Evolutionary conservation across 2,797 vertebrate species (phyloP), one percentile per base, ranked within the genome.

Genomic region (Brachymystax lenok): DNA sequence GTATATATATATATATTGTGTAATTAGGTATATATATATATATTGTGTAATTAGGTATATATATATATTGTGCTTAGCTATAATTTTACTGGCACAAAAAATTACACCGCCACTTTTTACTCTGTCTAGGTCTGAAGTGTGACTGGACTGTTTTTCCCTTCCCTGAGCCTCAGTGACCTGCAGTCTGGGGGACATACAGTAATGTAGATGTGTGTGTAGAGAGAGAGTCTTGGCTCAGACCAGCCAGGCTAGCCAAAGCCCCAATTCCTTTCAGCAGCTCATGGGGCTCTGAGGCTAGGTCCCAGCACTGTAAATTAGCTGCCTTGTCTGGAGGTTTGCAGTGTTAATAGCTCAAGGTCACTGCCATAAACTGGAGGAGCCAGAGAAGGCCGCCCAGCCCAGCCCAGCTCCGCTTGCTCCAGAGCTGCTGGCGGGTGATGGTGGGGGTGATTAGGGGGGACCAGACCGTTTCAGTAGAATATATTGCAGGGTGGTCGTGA

Each of bases 301-400:
- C 77, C 74, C 52, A 52, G 87, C 84, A 92, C 89, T 92, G 92
- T 96, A 95, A 95, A 95, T 95, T 83, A 93, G 92, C 92, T 88
- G 84, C 80, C 81, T 82, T 91, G 92, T 93, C 81, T 61, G 82
- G 90, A 91, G 90, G 91, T 92, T 94, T 94, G 92, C 93, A 87
- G 91, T 89, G 93, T 95, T 95, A 94, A 96, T 94, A 91, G 93
- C 93, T 92, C 93, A 94, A 93, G 95, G 95, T 94, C 94, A 95
- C 92, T 89, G 86, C 91, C 88, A 90, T 95, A 95, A 96, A 95
- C 94, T 93, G 94, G 87, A 89, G 75, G 74, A 81, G 75, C 79
- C 74, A 78, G 78, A 74, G 75, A 59, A 66, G 51, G 63, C 63
- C 24, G 54, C n/a, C 33, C 56, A n/a, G 64, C 21, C 14, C 40